phyloP scores from a whole-genome alignment of 1,140 invertebrate genomes.

The Tetragnatha versicolor region DNA sequence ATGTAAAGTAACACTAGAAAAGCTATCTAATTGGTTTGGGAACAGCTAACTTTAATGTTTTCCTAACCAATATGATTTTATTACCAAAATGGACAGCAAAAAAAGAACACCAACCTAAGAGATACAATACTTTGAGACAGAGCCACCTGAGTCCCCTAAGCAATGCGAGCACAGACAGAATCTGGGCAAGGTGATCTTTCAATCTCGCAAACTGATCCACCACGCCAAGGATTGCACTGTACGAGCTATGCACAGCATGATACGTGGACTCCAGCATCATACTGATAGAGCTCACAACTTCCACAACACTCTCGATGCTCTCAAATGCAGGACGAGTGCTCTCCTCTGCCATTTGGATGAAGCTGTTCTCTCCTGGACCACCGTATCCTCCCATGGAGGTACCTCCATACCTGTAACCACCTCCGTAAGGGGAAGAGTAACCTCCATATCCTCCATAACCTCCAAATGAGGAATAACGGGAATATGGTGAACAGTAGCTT shows the following conservation, averaged over 20 bases:
- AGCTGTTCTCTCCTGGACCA: conserved; percentile 60
- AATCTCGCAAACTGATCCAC: conserved; percentile 91
- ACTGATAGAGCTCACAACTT: conserved; percentile 88
- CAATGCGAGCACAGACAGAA: conserved; percentile 84
- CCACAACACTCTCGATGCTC: conserved; percentile 90
- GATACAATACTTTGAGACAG: conserved; percentile 75
- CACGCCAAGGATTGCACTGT: conserved; percentile 91
- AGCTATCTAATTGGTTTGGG: too few relatives aligned
- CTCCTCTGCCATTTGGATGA: conserved; percentile 88
- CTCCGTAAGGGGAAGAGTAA: background rate
- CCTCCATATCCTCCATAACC: background rate
- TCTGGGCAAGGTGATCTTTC: conserved; percentile 79
- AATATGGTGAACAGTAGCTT: conserved; percentile 12
- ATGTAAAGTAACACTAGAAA: too few relatives aligned
- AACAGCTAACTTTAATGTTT: too few relatives aligned
- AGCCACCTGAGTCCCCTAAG: conserved; percentile 81
- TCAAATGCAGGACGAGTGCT: conserved; percentile 90
- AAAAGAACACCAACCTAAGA: conserved; percentile 69
- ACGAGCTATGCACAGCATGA: conserved; percentile 92
- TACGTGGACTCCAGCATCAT: conserved; percentile 98
- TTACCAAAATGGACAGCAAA: background rate
- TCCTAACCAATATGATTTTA: too few relatives aligned
- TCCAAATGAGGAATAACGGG: background rate
- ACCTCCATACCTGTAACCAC: background rate
- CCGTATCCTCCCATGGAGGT: conserved; percentile 3